Conservation (phyloP, 2,797 vertebrate species). For the Smutsia gigantea region DNA sequence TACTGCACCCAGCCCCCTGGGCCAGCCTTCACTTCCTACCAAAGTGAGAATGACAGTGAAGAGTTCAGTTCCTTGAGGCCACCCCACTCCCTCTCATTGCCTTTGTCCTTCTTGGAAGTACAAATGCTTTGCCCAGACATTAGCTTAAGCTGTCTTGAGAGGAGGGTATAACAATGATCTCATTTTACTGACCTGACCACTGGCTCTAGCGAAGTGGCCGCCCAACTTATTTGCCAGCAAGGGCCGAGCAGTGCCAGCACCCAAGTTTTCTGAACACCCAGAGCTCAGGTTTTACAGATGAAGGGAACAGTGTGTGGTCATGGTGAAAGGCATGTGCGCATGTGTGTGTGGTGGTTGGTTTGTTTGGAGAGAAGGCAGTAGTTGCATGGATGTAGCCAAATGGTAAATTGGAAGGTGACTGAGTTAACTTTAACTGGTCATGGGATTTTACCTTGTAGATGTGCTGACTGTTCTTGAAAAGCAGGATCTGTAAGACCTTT, state of each 20-base stretch:
- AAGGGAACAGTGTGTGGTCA: background rate
- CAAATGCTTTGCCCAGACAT: background rate
- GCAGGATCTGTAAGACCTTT: constrained; percentile 12
- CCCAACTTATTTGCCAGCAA: background rate
- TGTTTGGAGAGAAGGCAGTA: background rate
- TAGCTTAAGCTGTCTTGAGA: background rate
- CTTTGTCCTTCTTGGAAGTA: background rate
- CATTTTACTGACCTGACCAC: background rate
- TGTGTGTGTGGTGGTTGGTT: background rate
- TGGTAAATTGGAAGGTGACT: background rate
- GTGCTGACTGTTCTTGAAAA: background rate
- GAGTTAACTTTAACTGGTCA: background rate
- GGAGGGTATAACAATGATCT: background rate
- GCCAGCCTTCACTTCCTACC: background rate
- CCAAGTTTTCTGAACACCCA: background rate
- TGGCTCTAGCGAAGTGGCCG: background rate
- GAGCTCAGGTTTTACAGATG: background rate
- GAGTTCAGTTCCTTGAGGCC: background rate
- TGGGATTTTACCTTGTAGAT: constrained; percentile 29
- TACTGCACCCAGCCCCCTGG: background rate
- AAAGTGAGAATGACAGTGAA: background rate
- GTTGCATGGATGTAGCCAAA: background rate
- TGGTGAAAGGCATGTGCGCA: too few relatives aligned
- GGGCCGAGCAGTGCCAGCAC: background rate
- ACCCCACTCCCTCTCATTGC: background rate